Percentiles rank a stretch among this genome's conserved stretches.
phyloP scores from a whole-genome alignment of 2,797 vertebrate genomes.

The Malacoraja senta region DNA sequence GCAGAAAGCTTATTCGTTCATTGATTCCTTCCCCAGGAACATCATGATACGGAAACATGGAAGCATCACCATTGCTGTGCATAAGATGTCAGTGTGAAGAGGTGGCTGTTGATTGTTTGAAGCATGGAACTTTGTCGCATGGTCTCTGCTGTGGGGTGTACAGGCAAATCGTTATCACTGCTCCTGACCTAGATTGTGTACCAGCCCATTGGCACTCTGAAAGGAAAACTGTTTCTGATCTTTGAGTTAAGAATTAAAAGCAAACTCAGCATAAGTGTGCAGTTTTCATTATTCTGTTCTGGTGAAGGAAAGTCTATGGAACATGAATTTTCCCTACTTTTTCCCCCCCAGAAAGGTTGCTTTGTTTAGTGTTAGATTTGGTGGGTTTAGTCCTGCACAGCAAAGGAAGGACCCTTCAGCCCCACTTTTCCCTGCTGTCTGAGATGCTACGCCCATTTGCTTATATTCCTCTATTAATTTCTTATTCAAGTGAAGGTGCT shows the following conservation, averaged over 20 bases:
- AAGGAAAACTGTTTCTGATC: neutral
- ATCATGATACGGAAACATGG: conserved; percentile 88
- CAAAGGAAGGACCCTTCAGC: too few species aligned
- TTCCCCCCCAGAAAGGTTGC: too few species aligned
- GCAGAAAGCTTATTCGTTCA: neutral
- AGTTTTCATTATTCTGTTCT: neutral
- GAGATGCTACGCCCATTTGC: too few species aligned
- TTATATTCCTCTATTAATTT: too few species aligned
- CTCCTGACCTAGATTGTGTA: neutral
- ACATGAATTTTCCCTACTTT: neutral
- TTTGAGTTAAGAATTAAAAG: neutral
- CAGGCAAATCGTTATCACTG: neutral
- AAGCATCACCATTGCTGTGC: conserved; percentile 83
- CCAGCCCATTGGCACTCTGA: too few species aligned
- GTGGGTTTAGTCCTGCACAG: too few species aligned
- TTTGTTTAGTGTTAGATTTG: too few species aligned
- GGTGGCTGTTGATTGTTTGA: too few species aligned
- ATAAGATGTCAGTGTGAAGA: conserved; percentile 77
- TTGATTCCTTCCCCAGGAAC: conserved; percentile 60
- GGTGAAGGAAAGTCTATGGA: neutral
- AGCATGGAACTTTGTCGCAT: neutral
- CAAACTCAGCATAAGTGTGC: neutral
- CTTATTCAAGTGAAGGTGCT: neutral
- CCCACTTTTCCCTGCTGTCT: too few species aligned
- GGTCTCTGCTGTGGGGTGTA: neutral